phyloP scores from a whole-genome alignment of 2,113 vertebrate genomes.

The Brachyhypopomus occidentalis region DNA sequence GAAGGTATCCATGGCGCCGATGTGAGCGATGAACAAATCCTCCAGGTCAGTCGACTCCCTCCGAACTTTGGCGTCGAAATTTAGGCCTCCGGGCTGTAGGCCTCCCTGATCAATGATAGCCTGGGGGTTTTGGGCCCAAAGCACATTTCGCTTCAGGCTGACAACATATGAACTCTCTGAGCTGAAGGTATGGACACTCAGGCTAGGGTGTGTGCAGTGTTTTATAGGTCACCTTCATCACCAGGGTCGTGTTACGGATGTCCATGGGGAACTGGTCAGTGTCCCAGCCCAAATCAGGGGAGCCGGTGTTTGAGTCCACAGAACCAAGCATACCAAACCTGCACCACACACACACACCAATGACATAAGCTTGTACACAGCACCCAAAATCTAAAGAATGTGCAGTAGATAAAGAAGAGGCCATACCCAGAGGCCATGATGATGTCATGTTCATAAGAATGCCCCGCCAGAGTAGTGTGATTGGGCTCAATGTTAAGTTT shows the following conservation, averaged over 20 bases:
- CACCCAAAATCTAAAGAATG: neutral
- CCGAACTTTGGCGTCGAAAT: slow-evolving; percentile 70
- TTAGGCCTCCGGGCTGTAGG: slow-evolving; percentile 69
- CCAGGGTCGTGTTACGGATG: slow-evolving; percentile 69
- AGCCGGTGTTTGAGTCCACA: slow-evolving; percentile 71
- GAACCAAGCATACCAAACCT: slow-evolving; percentile 73
- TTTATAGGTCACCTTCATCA: slow-evolving; percentile 66
- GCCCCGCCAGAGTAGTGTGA: slow-evolving; percentile 72
- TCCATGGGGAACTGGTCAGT: slow-evolving; percentile 74
- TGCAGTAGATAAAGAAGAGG: neutral
- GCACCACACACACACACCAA: slow-evolving; percentile 14
- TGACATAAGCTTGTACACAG: neutral
- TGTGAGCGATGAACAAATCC: slow-evolving; percentile 71
- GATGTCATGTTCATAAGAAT: slow-evolving; percentile 70
- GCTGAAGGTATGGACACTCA: too few relatives aligned
- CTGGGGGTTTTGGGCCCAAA: slow-evolving; percentile 43
- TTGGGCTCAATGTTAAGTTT: slow-evolving; percentile 74
- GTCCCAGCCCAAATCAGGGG: slow-evolving; percentile 72
- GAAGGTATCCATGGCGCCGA: slow-evolving; percentile 70
- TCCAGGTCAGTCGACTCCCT: slow-evolving; percentile 69
- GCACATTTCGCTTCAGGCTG: neutral
- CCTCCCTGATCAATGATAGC: slow-evolving; percentile 69
- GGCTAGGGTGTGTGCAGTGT: too few relatives aligned
- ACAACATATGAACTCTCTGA: neutral
- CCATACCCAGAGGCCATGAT: slow-evolving; percentile 68